These are phyloP conservation scores for Mechanitis mazaeus DNA, from an alignment of 2,888 invertebrate species.

Conservation along the genomic window DNA sequence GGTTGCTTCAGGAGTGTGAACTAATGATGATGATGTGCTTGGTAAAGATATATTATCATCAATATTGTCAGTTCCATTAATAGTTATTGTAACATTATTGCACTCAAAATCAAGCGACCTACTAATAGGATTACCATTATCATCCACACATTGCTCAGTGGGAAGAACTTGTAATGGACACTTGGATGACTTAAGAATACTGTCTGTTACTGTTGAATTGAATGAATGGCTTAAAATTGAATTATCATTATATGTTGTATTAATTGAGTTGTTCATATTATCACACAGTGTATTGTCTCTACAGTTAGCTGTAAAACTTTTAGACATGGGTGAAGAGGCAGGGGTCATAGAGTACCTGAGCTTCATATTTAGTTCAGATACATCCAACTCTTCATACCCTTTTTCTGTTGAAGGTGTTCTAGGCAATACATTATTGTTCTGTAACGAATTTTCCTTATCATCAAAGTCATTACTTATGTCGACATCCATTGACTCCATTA, in stretches of 20 bases:
- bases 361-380: slow-evolving; percentile 67
- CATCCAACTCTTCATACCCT: slow-evolving; percentile 66
- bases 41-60: slow-evolving; percentile 56
- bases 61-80: slow-evolving; percentile 41
- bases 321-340: slow-evolving; percentile 63
- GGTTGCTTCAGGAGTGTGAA: slow-evolving; percentile 60
- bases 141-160: slow-evolving; percentile 43
- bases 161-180: slow-evolving; percentile 51
- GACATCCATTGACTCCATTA: slow-evolving; percentile 64
- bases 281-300: slow-evolving; percentile 45
- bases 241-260: slow-evolving; percentile 37
- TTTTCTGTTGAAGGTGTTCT: slow-evolving; percentile 55
- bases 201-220: slow-evolving; percentile 51
- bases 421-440: slow-evolving; percentile 56
- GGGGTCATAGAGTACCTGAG: slow-evolving; percentile 66
- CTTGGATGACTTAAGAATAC: slow-evolving; percentile 45
- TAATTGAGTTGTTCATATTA: slow-evolving; percentile 41
- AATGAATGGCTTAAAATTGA: slow-evolving; percentile 55
- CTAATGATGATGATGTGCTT: slow-evolving; percentile 54
- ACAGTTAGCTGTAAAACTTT: slow-evolving; percentile 52
- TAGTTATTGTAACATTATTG: slow-evolving; percentile 44
- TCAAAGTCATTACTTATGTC: slow-evolving; percentile 63
- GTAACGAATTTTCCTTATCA: slow-evolving; percentile 63
- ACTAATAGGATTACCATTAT: slow-evolving; percentile 42
- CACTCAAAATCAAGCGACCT: slow-evolving; percentile 41